These are phyloP conservation scores for Myotis daubentonii DNA, from an alignment of 2,797 vertebrate species.

Conservation along the genomic window DNA sequence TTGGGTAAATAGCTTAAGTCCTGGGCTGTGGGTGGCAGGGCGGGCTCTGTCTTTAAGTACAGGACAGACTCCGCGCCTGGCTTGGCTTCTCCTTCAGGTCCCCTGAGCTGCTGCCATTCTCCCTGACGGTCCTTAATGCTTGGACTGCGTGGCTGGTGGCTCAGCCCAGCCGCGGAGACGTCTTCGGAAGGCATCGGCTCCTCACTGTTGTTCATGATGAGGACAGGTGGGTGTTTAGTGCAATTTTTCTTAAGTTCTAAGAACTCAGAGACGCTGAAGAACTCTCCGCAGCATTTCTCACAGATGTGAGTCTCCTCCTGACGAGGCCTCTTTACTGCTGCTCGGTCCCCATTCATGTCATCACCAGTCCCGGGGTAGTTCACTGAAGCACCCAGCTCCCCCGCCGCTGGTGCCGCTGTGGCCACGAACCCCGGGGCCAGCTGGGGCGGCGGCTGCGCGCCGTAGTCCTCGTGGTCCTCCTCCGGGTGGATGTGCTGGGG, in stretches of 20 bases:
- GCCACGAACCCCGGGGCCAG: slow-evolving; percentile 81
- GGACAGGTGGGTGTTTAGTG: slow-evolving; percentile 94
- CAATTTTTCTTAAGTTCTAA: slow-evolving; percentile 95
- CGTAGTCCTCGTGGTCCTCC: slow-evolving; percentile 88
- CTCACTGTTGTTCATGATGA: slow-evolving; percentile 94
- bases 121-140: slow-evolving; percentile 86
- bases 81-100: slow-evolving; percentile 85
- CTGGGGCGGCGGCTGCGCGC: slow-evolving; percentile 83
- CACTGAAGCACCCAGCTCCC: slow-evolving; percentile 84
- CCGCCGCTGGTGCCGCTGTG: slow-evolving; percentile 65
- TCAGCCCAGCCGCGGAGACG: slow-evolving; percentile 84
- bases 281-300: slow-evolving; percentile 95
- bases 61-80: slow-evolving; percentile 83
- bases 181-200: slow-evolving; percentile 85
- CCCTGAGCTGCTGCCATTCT: slow-evolving; percentile 80
- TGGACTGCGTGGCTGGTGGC: slow-evolving; percentile 78
- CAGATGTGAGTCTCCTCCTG: slow-evolving; percentile 93
- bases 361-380: slow-evolving; percentile 84
- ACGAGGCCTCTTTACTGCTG: slow-evolving; percentile 87
- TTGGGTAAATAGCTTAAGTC: slow-evolving; percentile 88
- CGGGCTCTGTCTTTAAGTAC: slow-evolving; percentile 85
- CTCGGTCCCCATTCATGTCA: slow-evolving; percentile 65
- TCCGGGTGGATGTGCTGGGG: slow-evolving; percentile 98
- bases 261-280: slow-evolving; percentile 93
- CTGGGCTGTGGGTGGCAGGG: slow-evolving; percentile 82